phyloP scores from a whole-genome alignment of 2,113 vertebrate genomes.

The Symphodus melops region DNA sequence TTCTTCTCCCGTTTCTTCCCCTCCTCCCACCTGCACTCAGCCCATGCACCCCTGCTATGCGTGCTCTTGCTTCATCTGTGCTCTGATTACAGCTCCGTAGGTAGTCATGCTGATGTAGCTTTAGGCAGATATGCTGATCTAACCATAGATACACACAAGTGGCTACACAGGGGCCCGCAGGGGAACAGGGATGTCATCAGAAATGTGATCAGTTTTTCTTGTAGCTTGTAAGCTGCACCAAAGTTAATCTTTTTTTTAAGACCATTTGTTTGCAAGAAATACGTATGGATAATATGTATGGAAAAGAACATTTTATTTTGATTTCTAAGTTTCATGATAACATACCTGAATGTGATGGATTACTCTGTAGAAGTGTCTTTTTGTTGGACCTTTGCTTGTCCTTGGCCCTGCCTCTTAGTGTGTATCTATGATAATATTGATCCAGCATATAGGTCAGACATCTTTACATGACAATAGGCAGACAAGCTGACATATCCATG shows the following conservation, averaged over 20 bases:
- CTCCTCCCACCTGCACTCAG: conserved; percentile 85
- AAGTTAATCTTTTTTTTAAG: conserved; percentile 1
- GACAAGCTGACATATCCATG: conserved; percentile 67
- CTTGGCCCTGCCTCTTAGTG: conserved; percentile 46
- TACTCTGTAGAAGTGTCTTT: conserved; percentile 1
- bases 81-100: conserved; percentile 72
- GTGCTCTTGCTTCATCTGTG: conserved; percentile 71
- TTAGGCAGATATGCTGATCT: conserved; percentile 71
- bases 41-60: conserved; percentile 62
- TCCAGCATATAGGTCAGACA: conserved; percentile 54
- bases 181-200: not conserved
- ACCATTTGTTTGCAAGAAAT: conserved; percentile 6
- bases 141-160: conserved; percentile 65
- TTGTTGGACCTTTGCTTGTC: not conserved
- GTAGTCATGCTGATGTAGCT: conserved; percentile 73
- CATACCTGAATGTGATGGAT: not conserved
- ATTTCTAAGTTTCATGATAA: conserved; percentile 1
- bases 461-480: conserved; percentile 57
- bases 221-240: not conserved
- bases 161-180: conserved; percentile 45
- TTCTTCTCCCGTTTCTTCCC: conserved; percentile 71
- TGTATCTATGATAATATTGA: conserved; percentile 61
- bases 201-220: conserved; percentile 4
- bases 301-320: not conserved
- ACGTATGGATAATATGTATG: not conserved